Conservation (phyloP, 2,888 invertebrate species). For the Clivina fossor region DNA sequence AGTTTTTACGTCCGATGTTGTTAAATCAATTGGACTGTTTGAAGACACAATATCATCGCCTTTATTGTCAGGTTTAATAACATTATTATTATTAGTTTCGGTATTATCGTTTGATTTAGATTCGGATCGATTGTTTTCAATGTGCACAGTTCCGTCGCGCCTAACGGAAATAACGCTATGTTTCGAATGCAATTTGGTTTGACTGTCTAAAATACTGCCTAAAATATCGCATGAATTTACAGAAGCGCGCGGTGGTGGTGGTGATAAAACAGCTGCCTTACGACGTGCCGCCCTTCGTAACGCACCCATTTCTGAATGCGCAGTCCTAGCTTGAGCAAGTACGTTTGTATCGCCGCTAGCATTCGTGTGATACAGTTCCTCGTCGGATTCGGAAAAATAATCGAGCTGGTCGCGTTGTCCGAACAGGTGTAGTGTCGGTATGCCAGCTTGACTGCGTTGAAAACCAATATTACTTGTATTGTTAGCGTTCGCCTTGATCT, state of each 20-base stretch:
- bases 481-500: conserved; percentile 37
- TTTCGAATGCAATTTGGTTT: conserved; percentile 70
- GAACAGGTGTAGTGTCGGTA: conserved; percentile 64
- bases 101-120: conserved; percentile 30
- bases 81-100: conserved; percentile 31
- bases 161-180: conserved; percentile 61
- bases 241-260: conserved; percentile 53
- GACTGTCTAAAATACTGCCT: conserved; percentile 69
- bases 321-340: conserved; percentile 54
- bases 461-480: conserved; percentile 39
- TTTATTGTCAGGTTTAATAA: conserved; percentile 19
- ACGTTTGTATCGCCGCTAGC: conserved; percentile 50
- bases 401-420: conserved; percentile 70
- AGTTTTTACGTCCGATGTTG: conserved; percentile 39
- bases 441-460: conserved; percentile 53
- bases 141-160: conserved; percentile 64
- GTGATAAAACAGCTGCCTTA: conserved; percentile 55
- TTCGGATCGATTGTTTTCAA: conserved; percentile 50
- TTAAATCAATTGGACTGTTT: conserved; percentile 18
- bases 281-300: conserved; percentile 50
- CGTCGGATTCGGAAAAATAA: conserved; percentile 64
- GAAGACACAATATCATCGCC: conserved; percentile 7
- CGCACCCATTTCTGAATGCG: conserved; percentile 50
- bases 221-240: conserved; percentile 64
- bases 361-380: conserved; percentile 46